Evolutionary conservation across 2,113 vertebrate species (phyloP), one percentile per base, ranked within the genome.

Genomic region (Oplegnathus fasciatus): DNA sequence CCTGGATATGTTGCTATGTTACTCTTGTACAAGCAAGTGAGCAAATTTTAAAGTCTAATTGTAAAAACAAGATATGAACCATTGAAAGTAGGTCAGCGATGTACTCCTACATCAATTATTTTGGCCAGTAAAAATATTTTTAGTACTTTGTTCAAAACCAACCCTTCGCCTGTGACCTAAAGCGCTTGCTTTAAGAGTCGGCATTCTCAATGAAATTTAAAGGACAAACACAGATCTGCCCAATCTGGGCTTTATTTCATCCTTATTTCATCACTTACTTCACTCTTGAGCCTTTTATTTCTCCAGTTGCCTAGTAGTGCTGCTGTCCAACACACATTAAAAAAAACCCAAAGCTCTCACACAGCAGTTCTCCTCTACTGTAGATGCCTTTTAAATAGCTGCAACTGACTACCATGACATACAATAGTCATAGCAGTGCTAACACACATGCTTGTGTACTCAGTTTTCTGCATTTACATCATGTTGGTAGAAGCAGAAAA

Each of bases 31-130:
- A 48, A 52, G 37, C 50, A 83, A 50, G 26, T 68, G 58, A 60
- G 22, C 44, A 42, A 9, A 20, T 69, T n/a, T 79, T 76, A 44
- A 34, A 67, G 32, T 28, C 20, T 18, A 46, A 37, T 64, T 66
- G 28, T 44, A 73, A 72, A 52, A 73, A 30, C 3, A 70, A 74
- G 40, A 73, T 26, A 62, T 54, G 37, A 64, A 64, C 32, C 9
- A 66, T 67, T 66, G 30, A 71, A 85, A 86, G 44, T 75, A 78
- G 76, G 88, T 68, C 83, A 80, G 58, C 10, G 4, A 83, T 42
- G 4, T 32, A 73, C 68, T 80, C 14, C 66, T 77, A 65, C 44
- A 84, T 74, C 55, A 44, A 65, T 64, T 84, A 58, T 60, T 78
- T 70, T 78, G 62, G 54, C 30, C 68, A 64, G 11, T 40, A 79